Evolutionary conservation across 2,113 vertebrate genomes (phyloP).

Genomic region (Pomatostomus ruficeps): DNA sequence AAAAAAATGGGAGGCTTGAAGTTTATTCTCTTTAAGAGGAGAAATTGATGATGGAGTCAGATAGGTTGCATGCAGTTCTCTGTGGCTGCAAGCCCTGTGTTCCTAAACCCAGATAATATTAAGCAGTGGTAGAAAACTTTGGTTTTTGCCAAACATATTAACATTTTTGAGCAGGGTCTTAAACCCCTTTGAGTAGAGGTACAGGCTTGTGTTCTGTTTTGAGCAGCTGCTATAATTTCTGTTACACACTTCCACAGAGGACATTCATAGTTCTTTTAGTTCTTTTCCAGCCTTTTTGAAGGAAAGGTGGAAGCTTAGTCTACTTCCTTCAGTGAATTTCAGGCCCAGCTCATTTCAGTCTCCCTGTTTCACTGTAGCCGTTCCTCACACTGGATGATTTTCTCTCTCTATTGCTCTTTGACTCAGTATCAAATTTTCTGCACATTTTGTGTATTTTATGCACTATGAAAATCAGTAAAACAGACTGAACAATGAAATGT

Average conservation of each 20-base stretch:
- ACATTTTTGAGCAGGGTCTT: not conserved
- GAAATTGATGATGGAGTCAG: not conserved
- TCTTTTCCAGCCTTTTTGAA: not conserved
- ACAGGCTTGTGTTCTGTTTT: not conserved
- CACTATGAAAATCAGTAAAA: slow-evolving; percentile 36
- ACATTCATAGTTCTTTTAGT: not conserved
- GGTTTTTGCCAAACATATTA: not conserved
- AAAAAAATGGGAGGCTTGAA: not conserved
- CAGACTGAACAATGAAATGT: not conserved
- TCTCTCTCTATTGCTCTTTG: not conserved
- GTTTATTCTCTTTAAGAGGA: not conserved
- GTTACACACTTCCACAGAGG: not conserved
- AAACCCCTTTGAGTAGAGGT: not conserved
- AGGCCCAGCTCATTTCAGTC: not conserved
- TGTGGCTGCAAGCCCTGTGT: not conserved
- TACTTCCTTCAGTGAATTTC: not conserved
- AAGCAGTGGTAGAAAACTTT: not conserved
- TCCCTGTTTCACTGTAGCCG: not conserved
- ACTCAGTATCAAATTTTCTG: not conserved
- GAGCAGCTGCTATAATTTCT: not conserved
- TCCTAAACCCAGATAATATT: not conserved
- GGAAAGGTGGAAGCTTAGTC: not conserved
- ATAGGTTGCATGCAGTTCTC: not conserved
- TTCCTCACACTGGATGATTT: not conserved
- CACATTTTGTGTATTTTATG: not conserved